Conservation (phyloP, 2,797 vertebrate genomes). For the Fringilla coelebs region DNA sequence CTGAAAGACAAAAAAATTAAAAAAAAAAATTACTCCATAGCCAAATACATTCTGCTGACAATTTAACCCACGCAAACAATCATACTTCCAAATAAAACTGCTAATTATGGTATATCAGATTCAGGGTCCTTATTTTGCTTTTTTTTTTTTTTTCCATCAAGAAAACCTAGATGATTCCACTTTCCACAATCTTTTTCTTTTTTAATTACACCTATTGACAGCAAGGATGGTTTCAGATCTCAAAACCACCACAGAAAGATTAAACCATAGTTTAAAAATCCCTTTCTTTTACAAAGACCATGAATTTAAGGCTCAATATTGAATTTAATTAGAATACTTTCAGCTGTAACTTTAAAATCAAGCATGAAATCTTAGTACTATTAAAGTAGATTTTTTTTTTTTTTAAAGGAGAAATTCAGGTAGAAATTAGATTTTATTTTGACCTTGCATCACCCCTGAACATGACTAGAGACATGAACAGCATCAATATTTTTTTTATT, state of each 20-base stretch:
- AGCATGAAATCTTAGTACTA: not conserved
- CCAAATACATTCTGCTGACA: not conserved
- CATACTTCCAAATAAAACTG: not conserved
- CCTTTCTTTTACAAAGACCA: not conserved
- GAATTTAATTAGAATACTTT: not conserved
- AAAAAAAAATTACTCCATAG: not conserved
- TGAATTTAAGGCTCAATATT: not conserved
- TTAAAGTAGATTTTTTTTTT: not conserved
- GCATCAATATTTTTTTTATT: not conserved
- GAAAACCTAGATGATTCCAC: not conserved
- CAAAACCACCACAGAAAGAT: not conserved
- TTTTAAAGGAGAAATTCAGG: not conserved
- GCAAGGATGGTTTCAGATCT: not conserved
- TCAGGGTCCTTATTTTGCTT: not conserved
- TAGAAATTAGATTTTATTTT: not conserved
- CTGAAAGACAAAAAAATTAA: not conserved
- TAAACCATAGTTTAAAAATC: not conserved
- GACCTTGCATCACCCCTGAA: not conserved
- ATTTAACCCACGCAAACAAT: not conserved
- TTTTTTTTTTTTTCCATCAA: not conserved
- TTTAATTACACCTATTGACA: not conserved
- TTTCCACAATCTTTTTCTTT: not conserved
- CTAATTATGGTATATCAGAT: not conserved
- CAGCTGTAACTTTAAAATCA: not conserved
- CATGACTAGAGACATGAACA: not conserved